Conservation (phyloP, 1,140 invertebrate genomes). For the Diploscapter pachys region DNA sequence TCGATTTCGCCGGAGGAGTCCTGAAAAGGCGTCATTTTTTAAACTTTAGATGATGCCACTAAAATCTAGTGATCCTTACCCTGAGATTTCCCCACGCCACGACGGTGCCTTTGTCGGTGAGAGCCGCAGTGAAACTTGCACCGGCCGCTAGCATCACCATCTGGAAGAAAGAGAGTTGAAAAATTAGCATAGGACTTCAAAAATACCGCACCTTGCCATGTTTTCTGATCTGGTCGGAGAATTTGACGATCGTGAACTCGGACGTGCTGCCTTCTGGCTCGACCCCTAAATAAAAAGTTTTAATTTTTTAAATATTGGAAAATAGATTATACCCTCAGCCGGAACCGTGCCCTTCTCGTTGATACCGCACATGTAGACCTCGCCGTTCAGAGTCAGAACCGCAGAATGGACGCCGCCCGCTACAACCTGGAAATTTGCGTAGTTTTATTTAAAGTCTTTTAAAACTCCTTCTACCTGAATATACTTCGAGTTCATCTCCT, state of each 20-base stretch:
- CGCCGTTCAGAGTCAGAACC: conserved; percentile 45
- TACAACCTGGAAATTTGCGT: conserved; percentile 36
- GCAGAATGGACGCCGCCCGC: conserved; percentile 56
- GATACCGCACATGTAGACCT: conserved; percentile 49
- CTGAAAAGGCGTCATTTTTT: neutral
- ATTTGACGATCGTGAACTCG: conserved; percentile 45
- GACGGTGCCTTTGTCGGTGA: conserved; percentile 52
- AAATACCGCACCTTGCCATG: conserved; percentile 44
- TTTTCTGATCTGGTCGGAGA: conserved; percentile 42
- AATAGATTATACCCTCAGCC: conserved; percentile 35
- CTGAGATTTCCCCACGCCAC: conserved; percentile 55
- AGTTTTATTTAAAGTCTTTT: too few species aligned
- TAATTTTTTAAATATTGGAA: neutral
- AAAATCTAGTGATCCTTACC: too few species aligned
- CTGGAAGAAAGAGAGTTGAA: conserved; percentile 29
- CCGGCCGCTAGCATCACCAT: conserved; percentile 55
- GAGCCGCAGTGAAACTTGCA: conserved; percentile 51
- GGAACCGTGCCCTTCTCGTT: conserved; percentile 58
- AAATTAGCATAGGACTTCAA: neutral
- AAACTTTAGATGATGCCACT: too few species aligned
- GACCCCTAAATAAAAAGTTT: conserved; percentile 20
- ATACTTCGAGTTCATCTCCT: conserved; percentile 42
- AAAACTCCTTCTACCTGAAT: conserved; percentile 33
- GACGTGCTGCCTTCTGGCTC: conserved; percentile 51
- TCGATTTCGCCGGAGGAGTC: conserved; percentile 50